A percentile compares a stretch with the other conserved stretches of the same genome.
These are phyloP conservation scores for Platynereis dumerilii DNA, from an alignment of 2,888 invertebrate species.

Conservation along the genomic window DNA sequence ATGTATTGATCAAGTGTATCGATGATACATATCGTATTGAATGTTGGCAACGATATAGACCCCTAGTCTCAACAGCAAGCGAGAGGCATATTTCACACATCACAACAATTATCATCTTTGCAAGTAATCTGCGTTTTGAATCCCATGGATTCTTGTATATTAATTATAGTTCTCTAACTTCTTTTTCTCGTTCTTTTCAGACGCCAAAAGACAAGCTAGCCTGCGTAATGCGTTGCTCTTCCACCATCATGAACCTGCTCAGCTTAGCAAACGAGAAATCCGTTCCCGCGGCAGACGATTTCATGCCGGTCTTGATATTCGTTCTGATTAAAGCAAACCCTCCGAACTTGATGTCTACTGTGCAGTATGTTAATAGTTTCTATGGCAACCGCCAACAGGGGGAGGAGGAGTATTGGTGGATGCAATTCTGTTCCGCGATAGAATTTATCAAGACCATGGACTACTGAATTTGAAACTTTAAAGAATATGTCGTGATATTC, in stretches of 20 bases:
- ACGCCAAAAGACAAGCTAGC: constrained; percentile 86
- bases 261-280: constrained; percentile 76
- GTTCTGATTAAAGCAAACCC: constrained; percentile 98
- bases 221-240: constrained; percentile 86
- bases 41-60: too few species aligned
- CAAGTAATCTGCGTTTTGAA: too few species aligned
- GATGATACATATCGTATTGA: too few species aligned
- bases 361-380: constrained; percentile 94
- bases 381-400: constrained; percentile 83
- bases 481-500: too few species aligned
- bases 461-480: too few species aligned
- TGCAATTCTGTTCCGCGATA: constrained; percentile 94
- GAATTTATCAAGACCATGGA: constrained; percentile 99
- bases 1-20: too few species aligned
- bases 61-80: too few species aligned
- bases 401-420: constrained; percentile 98
- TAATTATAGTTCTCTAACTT: too few species aligned
- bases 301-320: constrained; percentile 94
- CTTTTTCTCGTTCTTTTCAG: too few species aligned
- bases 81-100: too few species aligned
- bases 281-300: constrained; percentile 89
- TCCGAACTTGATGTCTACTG: constrained; percentile 88
- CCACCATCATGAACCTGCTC: constrained; percentile 91
- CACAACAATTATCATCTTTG: too few species aligned
- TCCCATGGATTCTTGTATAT: too few species aligned